These are phyloP conservation scores for Brachypodius melanocephalos DNA, from an alignment of 2,113 vertebrate genomes.

Conservation along the genomic window DNA sequence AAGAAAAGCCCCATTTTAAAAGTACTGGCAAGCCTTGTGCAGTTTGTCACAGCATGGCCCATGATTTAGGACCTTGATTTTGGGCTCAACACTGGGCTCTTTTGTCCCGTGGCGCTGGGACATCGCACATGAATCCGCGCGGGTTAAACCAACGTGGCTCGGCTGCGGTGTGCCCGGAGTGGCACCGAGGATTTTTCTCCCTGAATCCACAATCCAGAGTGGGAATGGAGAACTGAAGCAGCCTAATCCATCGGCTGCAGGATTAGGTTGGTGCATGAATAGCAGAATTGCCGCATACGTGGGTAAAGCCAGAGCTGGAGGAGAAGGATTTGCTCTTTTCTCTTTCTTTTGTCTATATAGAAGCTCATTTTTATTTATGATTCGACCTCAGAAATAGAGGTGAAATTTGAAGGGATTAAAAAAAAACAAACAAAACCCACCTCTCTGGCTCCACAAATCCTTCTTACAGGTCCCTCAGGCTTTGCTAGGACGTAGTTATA, in stretches of 20 bases:
- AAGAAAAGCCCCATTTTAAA: slow-evolving; percentile 75
- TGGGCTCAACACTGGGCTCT: slow-evolving; percentile 76
- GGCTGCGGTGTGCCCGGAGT: background rate
- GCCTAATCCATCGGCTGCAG: background rate
- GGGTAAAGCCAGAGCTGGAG: background rate
- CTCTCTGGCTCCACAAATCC: slow-evolving; percentile 28
- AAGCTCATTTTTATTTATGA: background rate
- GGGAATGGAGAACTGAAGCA: background rate
- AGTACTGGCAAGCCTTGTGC: slow-evolving; percentile 72
- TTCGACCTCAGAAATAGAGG: background rate
- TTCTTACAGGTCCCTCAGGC: slow-evolving; percentile 24
- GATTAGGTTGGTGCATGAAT: background rate
- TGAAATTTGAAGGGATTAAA: background rate
- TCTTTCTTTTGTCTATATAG: background rate
- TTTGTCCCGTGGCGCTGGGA: slow-evolving; percentile 69
- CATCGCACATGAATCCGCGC: slow-evolving; percentile 68
- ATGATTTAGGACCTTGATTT: slow-evolving; percentile 80
- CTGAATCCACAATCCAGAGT: background rate
- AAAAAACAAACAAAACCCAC: background rate
- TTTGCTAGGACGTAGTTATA: slow-evolving; percentile 7
- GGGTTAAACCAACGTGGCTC: background rate
- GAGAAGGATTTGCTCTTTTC: background rate
- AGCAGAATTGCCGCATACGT: background rate
- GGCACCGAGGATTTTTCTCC: background rate
- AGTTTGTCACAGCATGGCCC: slow-evolving; percentile 76